phyloP scores from a whole-genome alignment of 2,113 vertebrate species.

The Isichthys henryi region DNA sequence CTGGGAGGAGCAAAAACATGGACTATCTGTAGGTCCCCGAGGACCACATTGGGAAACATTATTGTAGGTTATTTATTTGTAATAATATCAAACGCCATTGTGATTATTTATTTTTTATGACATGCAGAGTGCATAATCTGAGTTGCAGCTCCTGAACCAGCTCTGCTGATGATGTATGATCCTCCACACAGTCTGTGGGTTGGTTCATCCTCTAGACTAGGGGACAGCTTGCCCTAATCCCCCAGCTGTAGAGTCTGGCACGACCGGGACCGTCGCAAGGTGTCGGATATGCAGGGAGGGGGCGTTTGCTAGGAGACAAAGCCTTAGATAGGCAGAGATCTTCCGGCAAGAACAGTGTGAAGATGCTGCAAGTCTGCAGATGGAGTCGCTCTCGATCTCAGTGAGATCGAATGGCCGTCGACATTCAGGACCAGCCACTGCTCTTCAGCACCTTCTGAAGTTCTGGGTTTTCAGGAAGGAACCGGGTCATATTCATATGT shows the following conservation, averaged over 20 bases:
- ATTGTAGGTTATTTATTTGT: not conserved
- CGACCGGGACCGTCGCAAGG: not conserved
- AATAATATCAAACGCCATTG: not conserved
- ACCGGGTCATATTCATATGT: not conserved
- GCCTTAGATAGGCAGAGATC: not conserved
- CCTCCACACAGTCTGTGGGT: not conserved
- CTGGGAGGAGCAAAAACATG: not conserved
- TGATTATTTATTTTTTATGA: not conserved
- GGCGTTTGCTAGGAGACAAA: not conserved
- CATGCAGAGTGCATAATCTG: not conserved
- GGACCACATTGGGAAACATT: not conserved
- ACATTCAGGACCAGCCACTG: not conserved
- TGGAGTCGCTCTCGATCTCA: not conserved
- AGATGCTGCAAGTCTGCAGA: not conserved
- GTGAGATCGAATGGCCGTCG: not conserved
- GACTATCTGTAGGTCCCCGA: not conserved
- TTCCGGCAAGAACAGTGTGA: not conserved
- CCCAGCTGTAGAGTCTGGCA: not conserved
- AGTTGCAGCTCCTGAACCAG: not conserved
- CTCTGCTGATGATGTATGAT: not conserved
- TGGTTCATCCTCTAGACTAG: not conserved
- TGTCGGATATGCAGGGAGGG: not conserved
- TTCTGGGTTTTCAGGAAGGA: not conserved
- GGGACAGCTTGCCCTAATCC: not conserved
- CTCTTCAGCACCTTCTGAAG: not conserved